These are phyloP conservation scores for Phaenicophaeus curvirostris DNA, from an alignment of 2,797 vertebrate genomes.

Conservation along the genomic window DNA sequence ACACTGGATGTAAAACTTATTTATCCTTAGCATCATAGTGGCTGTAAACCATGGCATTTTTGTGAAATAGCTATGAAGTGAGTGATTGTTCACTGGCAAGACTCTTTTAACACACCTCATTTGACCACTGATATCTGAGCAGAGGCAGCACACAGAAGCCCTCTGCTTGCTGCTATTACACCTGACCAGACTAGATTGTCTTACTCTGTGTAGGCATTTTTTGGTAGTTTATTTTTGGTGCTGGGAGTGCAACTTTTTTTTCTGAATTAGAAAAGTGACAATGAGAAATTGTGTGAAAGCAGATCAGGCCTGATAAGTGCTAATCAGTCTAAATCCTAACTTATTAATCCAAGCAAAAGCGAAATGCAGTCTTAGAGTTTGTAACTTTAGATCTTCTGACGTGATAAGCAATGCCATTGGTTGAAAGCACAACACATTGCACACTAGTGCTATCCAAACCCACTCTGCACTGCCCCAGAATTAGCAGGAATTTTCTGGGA, in stretches of 20 bases:
- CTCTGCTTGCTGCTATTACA: neutral
- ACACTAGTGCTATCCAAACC: neutral
- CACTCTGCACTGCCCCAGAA: neutral
- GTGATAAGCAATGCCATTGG: neutral
- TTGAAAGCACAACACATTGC: neutral
- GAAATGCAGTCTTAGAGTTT: neutral
- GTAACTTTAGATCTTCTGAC: neutral
- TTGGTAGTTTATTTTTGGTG: neutral
- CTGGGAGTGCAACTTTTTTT: neutral
- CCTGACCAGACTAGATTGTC: neutral
- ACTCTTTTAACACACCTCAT: neutral
- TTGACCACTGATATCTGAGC: neutral
- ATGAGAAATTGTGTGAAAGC: neutral
- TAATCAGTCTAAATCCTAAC: conserved; percentile 10
- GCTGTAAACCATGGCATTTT: neutral
- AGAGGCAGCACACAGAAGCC: neutral
- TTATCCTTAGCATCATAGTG: neutral
- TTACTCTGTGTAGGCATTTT: neutral
- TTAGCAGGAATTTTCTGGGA: neutral
- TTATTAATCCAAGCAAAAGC: conserved; percentile 37
- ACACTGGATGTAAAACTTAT: neutral
- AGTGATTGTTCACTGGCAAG: neutral
- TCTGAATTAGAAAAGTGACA: neutral
- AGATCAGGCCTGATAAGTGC: neutral
- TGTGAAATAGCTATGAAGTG: neutral